Base-by-base conservation (phyloP, 2,113 vertebrate species). In the Spizaetus ornatus region DNA sequence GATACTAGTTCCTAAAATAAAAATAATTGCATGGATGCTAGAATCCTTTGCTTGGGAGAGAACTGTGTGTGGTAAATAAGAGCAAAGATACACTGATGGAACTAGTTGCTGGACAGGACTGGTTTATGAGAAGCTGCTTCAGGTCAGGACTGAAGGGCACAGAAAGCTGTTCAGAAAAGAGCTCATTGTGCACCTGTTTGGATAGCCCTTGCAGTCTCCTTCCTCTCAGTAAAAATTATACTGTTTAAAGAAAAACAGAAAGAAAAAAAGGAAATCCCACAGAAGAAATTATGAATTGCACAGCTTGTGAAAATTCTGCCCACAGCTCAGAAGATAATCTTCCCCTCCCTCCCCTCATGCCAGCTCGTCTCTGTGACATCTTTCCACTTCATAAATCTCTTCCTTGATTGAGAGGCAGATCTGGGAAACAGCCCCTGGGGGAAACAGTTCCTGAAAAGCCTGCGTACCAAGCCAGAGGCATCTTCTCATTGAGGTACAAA, bases 371-470 rank as follows among this genome's bases (percentile, higher is more conserved):
- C 78, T 90, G 79, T 74, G 84, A 93, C 83, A 95, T 92, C 86
- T 86, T 96, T 95, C 89, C 74, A 93, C 86, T 95, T 82, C 95
- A 92, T 90, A 97, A 92, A 82, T 91, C 84, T 88, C 43, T 66
- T 79, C 62, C 48, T 62, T 90, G 94, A 95, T 84, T 94, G 93
- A 95, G 89, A 97, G 53, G 59, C 82, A 97, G 95, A 95, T 85
- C 93, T 97, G 95, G 94, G 89, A 96, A 96, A 95, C 42, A 83
- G 94, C 85, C 91, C 87, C 82, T 95, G 74, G 91, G 84, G 88
- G 79, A 95, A 97, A 88, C 89, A 83, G 87, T 93, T 95, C 93
- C 93, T 97, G 97, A 97, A 97, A 96, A 96, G 88, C 93, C 87
- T 95, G 93, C 1, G 0, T 67, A 77, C 87, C 91, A 95, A 91